A percentile compares a stretch with the other conserved stretches of the same genome.
These are phyloP conservation scores for Galagoides demidoff DNA, from an alignment of 2,797 vertebrate species.

Conservation along the genomic window DNA sequence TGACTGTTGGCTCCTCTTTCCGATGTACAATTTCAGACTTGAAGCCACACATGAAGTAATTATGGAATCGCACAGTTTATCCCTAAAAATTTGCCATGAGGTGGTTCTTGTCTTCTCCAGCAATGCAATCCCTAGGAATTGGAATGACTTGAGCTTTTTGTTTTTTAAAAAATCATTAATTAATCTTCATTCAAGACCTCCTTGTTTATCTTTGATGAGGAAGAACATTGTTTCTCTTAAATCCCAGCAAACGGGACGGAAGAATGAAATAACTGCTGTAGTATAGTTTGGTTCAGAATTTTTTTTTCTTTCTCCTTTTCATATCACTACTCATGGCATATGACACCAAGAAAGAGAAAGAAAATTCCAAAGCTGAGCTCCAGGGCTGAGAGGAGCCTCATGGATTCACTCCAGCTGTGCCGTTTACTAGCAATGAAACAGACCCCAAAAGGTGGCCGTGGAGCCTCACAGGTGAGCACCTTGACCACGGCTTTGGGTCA, in stretches of 20 bases:
- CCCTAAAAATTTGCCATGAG: not conserved
- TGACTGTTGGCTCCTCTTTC: not conserved
- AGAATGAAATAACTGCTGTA: not conserved
- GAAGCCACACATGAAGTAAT: slow-evolving; percentile 78
- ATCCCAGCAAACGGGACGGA: not conserved
- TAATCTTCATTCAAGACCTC: slow-evolving; percentile 17
- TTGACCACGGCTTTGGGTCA: not conserved
- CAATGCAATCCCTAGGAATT: not conserved
- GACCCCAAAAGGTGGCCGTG: not conserved
- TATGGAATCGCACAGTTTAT: slow-evolving; percentile 60
- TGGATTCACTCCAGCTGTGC: not conserved
- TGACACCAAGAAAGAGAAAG: not conserved
- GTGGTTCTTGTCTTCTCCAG: slow-evolving; percentile 31
- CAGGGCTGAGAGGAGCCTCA: not conserved
- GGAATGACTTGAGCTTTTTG: slow-evolving; percentile 12
- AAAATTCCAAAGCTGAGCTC: not conserved
- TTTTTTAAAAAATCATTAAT: not conserved
- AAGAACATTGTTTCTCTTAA: slow-evolving; percentile 4
- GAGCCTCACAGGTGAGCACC: not conserved
- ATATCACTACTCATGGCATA: not conserved
- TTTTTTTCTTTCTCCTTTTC: not conserved
- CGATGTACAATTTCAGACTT: slow-evolving; percentile 74
- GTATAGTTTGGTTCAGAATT: not conserved
- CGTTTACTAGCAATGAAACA: not conserved
- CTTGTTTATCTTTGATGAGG: slow-evolving; percentile 29